Conservation (phyloP, 2,888 invertebrate species). For the Embidobia sp. region DNA sequence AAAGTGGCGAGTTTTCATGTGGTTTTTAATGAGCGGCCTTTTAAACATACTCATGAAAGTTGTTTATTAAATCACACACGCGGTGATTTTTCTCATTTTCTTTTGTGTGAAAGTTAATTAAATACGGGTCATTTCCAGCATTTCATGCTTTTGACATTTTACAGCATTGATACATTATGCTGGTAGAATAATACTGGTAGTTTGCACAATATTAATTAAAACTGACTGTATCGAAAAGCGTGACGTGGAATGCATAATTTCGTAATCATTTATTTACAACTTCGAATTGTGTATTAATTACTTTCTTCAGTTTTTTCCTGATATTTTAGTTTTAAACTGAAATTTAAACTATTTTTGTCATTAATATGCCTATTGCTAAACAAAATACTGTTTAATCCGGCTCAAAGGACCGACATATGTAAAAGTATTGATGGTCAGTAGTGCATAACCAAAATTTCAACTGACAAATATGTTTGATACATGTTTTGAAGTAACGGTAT, state of each 20-base stretch:
- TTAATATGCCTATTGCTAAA: too few relatives aligned
- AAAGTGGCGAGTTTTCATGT: conserved; percentile 59
- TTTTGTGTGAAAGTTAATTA: conserved; percentile 59
- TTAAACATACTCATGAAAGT: conserved; percentile 56
- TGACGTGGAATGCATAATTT: conserved; percentile 10
- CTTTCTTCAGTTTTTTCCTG: too few relatives aligned
- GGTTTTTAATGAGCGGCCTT: conserved; percentile 35
- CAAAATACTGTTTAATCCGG: too few relatives aligned
- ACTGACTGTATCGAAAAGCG: background rate
- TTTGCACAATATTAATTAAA: conserved; percentile 40
- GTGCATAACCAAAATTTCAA: too few relatives aligned
- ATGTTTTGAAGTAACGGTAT: too few relatives aligned
- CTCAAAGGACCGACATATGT: too few relatives aligned
- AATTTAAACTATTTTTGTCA: too few relatives aligned
- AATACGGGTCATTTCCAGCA: conserved; percentile 74
- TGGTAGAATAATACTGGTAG: background rate
- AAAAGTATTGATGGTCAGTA: too few relatives aligned
- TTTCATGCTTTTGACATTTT: conserved; percentile 30
- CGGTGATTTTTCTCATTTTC: conserved; percentile 49
- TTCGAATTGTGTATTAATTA: too few relatives aligned
- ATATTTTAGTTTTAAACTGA: too few relatives aligned
- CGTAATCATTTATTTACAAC: too few relatives aligned
- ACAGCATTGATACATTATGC: conserved; percentile 28
- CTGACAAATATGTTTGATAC: too few relatives aligned
- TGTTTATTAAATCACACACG: conserved; percentile 52